A percentile compares a stretch with the other conserved stretches of the same genome.
Evolutionary conservation across 2,797 vertebrate species (phyloP).

Genomic region (Coluber constrictor): DNA sequence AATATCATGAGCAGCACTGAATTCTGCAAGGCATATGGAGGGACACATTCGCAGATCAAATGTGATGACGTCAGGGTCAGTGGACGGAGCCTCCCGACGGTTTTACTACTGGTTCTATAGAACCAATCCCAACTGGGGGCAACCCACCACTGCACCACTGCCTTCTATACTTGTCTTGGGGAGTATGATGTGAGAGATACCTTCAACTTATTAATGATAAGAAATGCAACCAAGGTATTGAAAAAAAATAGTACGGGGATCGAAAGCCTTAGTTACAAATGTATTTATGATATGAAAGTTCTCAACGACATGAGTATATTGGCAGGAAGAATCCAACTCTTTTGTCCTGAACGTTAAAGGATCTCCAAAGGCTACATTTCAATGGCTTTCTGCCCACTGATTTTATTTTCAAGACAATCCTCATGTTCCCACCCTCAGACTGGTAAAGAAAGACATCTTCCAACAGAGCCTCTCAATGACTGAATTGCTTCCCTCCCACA

Average conservation of each 20-base stretch:
- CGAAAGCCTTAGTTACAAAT: not conserved
- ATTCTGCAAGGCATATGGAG: not conserved
- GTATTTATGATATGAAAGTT: not conserved
- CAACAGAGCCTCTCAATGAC: not conserved
- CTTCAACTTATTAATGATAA: not conserved
- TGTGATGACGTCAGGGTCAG: too few species aligned
- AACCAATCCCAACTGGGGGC: too few species aligned
- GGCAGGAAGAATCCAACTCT: not conserved
- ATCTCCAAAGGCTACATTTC: not conserved
- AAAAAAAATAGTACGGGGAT: not conserved
- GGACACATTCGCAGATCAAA: not conserved
- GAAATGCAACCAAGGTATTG: not conserved
- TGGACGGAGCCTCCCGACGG: too few species aligned
- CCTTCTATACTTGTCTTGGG: not conserved
- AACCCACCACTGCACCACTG: too few species aligned
- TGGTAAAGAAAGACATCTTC: not conserved
- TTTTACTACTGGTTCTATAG: too few species aligned
- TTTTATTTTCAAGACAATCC: not conserved
- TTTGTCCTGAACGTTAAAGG: not conserved
- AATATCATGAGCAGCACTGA: not conserved
- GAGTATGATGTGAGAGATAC: not conserved
- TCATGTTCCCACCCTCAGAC: not conserved
- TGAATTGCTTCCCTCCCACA: not conserved
- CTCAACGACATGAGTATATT: not conserved
- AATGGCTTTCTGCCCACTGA: not conserved